Evolutionary conservation across 2,113 vertebrate species (phyloP), one percentile per base, ranked within the genome.

Genomic region (Peromyscus maniculatus): DNA sequence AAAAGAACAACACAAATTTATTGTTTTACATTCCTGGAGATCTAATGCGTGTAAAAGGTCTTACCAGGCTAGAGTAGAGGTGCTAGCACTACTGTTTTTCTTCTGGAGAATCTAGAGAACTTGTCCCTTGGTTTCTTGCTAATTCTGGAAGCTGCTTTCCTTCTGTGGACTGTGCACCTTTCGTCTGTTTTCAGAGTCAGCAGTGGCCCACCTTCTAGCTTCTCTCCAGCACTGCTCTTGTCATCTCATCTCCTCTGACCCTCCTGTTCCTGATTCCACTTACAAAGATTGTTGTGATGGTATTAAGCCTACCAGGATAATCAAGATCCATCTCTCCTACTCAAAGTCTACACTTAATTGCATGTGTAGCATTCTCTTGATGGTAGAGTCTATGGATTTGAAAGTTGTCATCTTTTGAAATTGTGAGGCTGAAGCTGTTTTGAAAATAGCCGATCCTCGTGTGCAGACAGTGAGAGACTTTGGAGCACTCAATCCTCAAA

Each of bases 131-230:
- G 49, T 52, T 5, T 93, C 16, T 80, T 75, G 39, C 43, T 46
- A 12, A 46, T 89, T 91, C 52, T 89, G 22, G 62, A 94, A 78
- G 22, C 55, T 67, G 11, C 21, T 71, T 84, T 17, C 21, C 55
- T 82, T 64, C 75, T 22, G 80, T 90, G 31, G 55, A 24, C 72
- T 80, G 8, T 90, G 74, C 62, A 39, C 21, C 9, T 24, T 83
- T 87, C 52, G 57, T 92, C 16, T 39, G 46, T 88, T 96, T 95
- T 88, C 74, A 66, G 69, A 96, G 49, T 3, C 46, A 83, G 80
- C 9, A 46, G 28, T 15, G 69, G 43, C 64, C 57, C 57, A 28
- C 43, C 43, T 86, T 93, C 22, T 55, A 64, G 21, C 55, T 91
- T 89, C 26, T 91, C 55, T 55, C n/a, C 28, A 57, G 57, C 36